Base-by-base conservation (phyloP, 2,113 vertebrate species). In the Sisor rabdophorus region DNA sequence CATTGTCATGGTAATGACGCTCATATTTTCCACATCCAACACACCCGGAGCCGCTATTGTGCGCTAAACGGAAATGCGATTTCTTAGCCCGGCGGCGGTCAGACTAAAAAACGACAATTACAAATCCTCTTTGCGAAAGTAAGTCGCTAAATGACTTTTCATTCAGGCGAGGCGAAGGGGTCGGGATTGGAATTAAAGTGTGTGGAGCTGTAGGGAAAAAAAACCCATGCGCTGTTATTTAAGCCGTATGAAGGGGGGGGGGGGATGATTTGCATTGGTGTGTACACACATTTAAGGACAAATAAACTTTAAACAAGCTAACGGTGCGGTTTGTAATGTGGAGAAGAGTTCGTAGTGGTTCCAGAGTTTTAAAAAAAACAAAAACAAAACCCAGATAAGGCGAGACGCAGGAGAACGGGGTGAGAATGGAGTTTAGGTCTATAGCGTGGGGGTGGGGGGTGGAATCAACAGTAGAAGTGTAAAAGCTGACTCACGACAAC, bases 1-100 rank as follows among this genome's bases (percentile, higher is more conserved):
- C 76, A 92, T 92, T 92, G 91, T 92, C 87, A 92, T 92, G 91
- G 88, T 91, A 92, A 92, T 92, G 89, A 88, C 85, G 86, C 85
- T 90, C 88, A 92, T 91, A 91, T 89, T 91, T 85, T 86, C 89
- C 82, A 87, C 86, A 88, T 80, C 89, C 86, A 82, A 90, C 88
- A 85, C 85, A 91, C 88, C 89, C 85, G 80, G 89, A 86, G 86
- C 85, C 79, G 61, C 87, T 83, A 91, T 92, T 92, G 90, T 92
- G 88, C 84, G 83, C 87, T 69, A 90, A 90, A 91, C 86, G 89
- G 91, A 88, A 91, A 92, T 90, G 91, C 89, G 92, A 92, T 92
- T 92, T 91, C 89, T 91, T 84, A 82, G 80, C 87, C n/a, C 86
- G 84, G 87, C 82, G 19, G 88, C 79, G 82, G 85, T 84, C 71